phyloP scores from a whole-genome alignment of 2,113 vertebrate species.

The Grammomys surdaster region DNA sequence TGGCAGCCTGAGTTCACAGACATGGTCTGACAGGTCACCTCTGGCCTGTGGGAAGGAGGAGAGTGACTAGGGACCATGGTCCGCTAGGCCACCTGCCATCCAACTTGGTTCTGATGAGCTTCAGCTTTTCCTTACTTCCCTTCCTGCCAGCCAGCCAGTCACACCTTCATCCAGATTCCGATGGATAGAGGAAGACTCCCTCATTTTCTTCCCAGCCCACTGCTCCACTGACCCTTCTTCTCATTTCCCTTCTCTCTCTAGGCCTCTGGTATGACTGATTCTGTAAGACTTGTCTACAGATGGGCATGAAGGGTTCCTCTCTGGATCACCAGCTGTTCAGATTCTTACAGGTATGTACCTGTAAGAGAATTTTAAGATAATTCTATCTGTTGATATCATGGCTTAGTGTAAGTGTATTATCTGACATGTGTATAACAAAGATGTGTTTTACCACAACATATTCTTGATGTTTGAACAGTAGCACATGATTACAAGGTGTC shows the following conservation, averaged over 20 bases:
- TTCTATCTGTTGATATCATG: not conserved
- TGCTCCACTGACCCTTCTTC: not conserved
- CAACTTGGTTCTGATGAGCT: not conserved
- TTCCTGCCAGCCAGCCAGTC: not conserved
- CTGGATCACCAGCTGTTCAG: not conserved
- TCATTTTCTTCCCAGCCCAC: not conserved
- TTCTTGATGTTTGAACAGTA: not conserved
- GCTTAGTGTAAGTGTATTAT: not conserved
- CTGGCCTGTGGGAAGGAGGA: no score
- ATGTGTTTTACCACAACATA: not conserved
- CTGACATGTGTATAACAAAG: not conserved
- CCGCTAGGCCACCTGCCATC: not conserved
- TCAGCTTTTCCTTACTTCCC: not conserved
- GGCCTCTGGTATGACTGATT: not conserved
- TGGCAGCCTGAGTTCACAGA: not conserved
- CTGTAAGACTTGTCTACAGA: not conserved
- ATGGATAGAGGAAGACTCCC: not conserved
- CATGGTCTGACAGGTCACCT: not conserved
- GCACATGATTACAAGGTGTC: not conserved
- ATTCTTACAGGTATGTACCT: not conserved
- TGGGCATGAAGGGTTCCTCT: rapidly evolving
- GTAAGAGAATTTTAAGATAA: not conserved
- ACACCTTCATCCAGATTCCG: not conserved
- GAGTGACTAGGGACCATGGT: not conserved
- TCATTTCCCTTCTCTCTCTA: not conserved